Evolutionary conservation across 1,140 invertebrate species (phyloP).

Genomic region (Maconellicoccus hirsutus): DNA sequence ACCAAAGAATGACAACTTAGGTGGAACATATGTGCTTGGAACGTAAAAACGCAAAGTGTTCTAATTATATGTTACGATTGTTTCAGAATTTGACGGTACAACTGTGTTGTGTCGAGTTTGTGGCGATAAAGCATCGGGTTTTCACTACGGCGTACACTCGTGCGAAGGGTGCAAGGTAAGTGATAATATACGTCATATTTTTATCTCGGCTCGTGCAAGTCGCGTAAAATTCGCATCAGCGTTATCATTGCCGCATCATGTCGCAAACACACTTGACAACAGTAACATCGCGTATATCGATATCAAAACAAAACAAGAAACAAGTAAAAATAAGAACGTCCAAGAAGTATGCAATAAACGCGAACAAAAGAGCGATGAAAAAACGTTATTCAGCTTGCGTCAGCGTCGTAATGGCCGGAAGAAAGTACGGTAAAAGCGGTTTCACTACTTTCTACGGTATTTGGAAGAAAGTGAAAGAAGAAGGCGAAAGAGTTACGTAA

Average conservation of each 20-base stretch:
- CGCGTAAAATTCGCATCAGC: background rate
- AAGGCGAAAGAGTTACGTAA: background rate
- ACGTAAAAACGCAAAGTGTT: too few species aligned
- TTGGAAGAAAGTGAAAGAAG: background rate
- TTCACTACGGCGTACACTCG: conserved; percentile 98
- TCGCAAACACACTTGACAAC: too few species aligned
- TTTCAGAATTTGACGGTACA: conserved; percentile 97
- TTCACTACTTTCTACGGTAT: too few species aligned
- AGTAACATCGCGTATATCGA: too few species aligned
- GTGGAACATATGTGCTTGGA: too few species aligned
- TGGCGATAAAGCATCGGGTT: conserved; percentile 96
- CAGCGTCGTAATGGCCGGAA: background rate
- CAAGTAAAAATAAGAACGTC: too few species aligned
- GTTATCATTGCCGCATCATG: background rate
- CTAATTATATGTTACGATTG: too few species aligned
- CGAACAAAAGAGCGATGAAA: background rate
- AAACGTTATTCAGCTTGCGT: background rate
- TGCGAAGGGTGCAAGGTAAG: conserved; percentile 99
- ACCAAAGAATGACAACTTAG: too few species aligned
- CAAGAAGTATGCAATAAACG: too few species aligned
- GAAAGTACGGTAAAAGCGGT: background rate
- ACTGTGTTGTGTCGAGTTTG: conserved; percentile 97
- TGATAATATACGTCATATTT: conserved; percentile 24
- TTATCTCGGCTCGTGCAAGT: background rate
- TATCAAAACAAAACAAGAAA: too few species aligned